These are phyloP conservation scores for Philypnodon macrostomus DNA, from an alignment of 2,797 vertebrate genomes.

Conservation along the genomic window DNA sequence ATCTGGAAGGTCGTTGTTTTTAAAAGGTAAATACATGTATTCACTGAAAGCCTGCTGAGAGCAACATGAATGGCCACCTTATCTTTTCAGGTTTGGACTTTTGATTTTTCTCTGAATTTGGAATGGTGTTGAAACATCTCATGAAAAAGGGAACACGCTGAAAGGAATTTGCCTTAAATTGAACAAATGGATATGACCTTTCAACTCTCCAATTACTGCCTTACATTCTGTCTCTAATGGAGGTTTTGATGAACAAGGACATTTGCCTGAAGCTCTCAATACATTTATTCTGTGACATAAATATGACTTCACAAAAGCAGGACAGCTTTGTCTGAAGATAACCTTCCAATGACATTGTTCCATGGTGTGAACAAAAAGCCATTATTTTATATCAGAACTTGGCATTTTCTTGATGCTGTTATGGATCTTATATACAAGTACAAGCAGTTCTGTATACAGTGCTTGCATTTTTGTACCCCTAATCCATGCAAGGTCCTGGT, in stretches of 20 bases:
- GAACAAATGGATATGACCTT: conserved; percentile 47
- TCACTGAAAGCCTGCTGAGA: conserved; percentile 2
- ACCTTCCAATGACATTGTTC: conserved; percentile 12
- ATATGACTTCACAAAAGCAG: conserved; percentile 21
- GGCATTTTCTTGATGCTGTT: neutral
- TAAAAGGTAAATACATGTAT: conserved; percentile 3
- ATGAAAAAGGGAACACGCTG: conserved; percentile 46
- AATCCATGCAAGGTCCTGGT: too few relatives aligned
- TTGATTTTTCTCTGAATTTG: conserved; percentile 23
- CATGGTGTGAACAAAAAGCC: conserved; percentile 4
- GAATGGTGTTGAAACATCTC: conserved; percentile 31
- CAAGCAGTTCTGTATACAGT: too few relatives aligned
- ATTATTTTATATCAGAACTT: too few relatives aligned
- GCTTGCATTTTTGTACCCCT: too few relatives aligned
- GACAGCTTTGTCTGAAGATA: conserved; percentile 31
- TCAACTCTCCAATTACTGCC: conserved; percentile 47
- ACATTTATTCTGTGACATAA: conserved; percentile 33
- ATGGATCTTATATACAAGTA: too few relatives aligned
- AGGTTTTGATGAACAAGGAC: conserved; percentile 53
- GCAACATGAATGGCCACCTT: conserved; percentile 6
- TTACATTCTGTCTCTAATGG: conserved; percentile 45
- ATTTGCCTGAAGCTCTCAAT: conserved; percentile 39
- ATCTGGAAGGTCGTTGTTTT: conserved; percentile 11
- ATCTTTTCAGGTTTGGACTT: neutral
- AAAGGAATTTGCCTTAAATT: conserved; percentile 36